A percentile compares a stretch with the other conserved stretches of the same genome.
These are phyloP conservation scores for Ctenopoma multispine DNA, from an alignment of 2,797 vertebrate species.

Conservation along the genomic window DNA sequence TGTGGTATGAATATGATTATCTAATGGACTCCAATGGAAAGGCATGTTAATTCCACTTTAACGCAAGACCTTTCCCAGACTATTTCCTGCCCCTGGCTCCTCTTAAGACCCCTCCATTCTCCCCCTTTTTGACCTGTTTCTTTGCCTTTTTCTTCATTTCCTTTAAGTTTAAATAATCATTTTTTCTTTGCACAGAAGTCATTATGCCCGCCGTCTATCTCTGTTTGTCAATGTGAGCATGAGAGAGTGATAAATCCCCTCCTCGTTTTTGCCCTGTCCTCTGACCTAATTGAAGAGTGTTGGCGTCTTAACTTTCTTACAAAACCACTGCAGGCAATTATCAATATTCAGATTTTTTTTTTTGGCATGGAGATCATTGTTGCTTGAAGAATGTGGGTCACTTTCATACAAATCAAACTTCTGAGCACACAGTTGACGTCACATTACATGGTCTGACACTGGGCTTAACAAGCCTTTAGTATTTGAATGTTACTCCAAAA, in stretches of 20 bases:
- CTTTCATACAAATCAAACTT: constrained; percentile 78
- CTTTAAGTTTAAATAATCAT: constrained; percentile 79
- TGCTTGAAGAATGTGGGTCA: constrained; percentile 85
- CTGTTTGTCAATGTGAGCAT: constrained; percentile 71
- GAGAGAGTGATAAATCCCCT: constrained; percentile 77
- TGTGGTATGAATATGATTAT: constrained; percentile 89
- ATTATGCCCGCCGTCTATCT: constrained; percentile 79
- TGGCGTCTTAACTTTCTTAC: constrained; percentile 74
- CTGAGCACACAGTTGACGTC: constrained; percentile 69
- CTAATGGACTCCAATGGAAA: constrained; percentile 84
- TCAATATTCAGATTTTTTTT: constrained; percentile 80
- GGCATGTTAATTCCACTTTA: constrained; percentile 84
- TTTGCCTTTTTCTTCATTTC: constrained; percentile 46
- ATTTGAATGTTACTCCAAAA: constrained; percentile 59
- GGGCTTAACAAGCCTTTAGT: constrained; percentile 34
- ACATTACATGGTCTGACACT: constrained; percentile 73
- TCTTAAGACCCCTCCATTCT: constrained; percentile 62
- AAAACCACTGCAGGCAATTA: constrained; percentile 83
- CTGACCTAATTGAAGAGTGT: constrained; percentile 72
- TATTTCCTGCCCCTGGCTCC: constrained; percentile 83
- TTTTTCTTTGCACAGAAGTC: constrained; percentile 77
- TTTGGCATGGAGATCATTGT: constrained; percentile 68
- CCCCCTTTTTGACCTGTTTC: constrained; percentile 29
- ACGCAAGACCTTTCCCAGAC: constrained; percentile 84
- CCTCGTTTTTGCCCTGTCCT: constrained; percentile 52